These are phyloP conservation scores for Neomonachus schauinslandi DNA, from an alignment of 2,113 vertebrate species.

Conservation along the genomic window DNA sequence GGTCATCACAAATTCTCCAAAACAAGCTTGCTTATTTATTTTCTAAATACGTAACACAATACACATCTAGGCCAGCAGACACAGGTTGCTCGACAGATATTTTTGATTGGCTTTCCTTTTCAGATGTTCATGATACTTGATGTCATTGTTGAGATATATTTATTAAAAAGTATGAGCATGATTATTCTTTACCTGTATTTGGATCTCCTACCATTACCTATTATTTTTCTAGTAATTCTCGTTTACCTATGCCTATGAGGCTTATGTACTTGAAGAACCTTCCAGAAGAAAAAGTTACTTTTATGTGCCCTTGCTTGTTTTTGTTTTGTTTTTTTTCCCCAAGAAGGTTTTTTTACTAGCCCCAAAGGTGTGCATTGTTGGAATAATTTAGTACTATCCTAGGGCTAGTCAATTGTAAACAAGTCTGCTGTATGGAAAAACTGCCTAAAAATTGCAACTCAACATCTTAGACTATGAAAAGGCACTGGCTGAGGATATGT, in stretches of 20 bases:
- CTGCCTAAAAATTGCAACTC: conserved; percentile 44
- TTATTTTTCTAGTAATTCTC: not conserved
- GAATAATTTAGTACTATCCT: conserved; percentile 68
- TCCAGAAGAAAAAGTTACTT: conserved; percentile 32
- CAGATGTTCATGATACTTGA: not conserved
- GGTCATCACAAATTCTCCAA: not conserved
- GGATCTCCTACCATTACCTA: not conserved
- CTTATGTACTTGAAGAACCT: conserved; percentile 40
- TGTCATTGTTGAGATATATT: not conserved
- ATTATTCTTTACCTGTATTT: not conserved
- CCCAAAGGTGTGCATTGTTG: conserved; percentile 50
- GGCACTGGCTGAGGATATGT: not conserved
- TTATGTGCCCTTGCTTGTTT: conserved; percentile 35
- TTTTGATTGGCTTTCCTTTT: not conserved
- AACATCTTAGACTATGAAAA: conserved; percentile 45
- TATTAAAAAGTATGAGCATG: not conserved
- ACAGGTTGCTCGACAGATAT: not conserved
- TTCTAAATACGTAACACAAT: not conserved
- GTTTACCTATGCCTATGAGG: not conserved
- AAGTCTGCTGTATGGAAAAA: conserved; percentile 42
- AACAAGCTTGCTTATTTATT: not conserved
- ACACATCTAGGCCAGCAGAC: not conserved
- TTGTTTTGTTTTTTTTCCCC: not conserved
- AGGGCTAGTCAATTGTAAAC: conserved; percentile 60
- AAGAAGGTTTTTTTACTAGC: conserved; percentile 52